Evolutionary conservation across 64 coral and sea anemone species (phyloP), one percentile per base, ranked within the genome.

Genomic region (Catalaphyllia jardinei): DNA sequence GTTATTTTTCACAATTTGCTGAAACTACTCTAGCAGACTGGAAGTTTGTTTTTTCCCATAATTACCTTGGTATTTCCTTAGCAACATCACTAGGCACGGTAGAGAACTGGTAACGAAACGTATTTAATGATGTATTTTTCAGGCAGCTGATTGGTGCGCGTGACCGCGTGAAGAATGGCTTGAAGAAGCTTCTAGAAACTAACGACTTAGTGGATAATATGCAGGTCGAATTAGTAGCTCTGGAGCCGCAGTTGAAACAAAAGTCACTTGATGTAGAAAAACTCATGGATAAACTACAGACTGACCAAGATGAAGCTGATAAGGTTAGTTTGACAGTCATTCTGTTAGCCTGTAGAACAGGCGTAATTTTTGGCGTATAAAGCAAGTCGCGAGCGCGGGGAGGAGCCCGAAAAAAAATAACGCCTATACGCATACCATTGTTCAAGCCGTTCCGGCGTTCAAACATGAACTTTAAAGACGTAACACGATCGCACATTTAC

Each of bases 211-310:
- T 98, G 14, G 96, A 98, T 64, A 98, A 93, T 3, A 98, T 98
- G 96, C 96, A 98, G 46, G 93, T 98, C 0, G 96, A 98, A 60
- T 71, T 98, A 2, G 96, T 98, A 9, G 96, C 96, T 33, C 84
- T 98, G 10, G 96, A 98, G 60, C 96, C 96, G 0, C 93, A 95
- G 28, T 74, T 98, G 27, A 98, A 98, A 85, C 96, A 98, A 59
- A 98, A 98, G 61, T 98, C 96, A 31, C 91, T 98, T 14, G 96
- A 98, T 62, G 93, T 93, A 0, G 96, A 98, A 69, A 98, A 98
- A 73, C 96, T 98, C 10, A 98, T 98, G 96, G 96, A 98, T 20
- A 98, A 95, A 85, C 63, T 98, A 75, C 96, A 98, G 78, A 86
- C 95, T 89, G 96, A 98, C 73, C 96, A 98, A 25, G 96, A 95